phyloP scores from a whole-genome alignment of 2,888 invertebrate species.

The Agonopterix alstromeriana region DNA sequence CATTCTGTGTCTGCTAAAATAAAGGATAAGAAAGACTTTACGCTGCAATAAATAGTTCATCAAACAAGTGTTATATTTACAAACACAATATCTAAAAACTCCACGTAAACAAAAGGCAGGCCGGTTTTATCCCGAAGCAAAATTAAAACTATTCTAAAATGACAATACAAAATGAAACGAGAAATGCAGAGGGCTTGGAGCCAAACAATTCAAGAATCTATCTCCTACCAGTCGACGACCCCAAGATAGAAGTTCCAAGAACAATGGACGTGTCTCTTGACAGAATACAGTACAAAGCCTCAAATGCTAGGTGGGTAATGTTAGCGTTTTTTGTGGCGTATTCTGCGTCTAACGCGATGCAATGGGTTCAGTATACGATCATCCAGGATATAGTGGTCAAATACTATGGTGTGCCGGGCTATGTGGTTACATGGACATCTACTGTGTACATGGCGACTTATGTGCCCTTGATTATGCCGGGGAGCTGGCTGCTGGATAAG shows the following conservation, averaged over 20 bases:
- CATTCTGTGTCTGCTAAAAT: too few species aligned
- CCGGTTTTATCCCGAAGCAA: too few species aligned
- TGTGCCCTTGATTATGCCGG: conserved; percentile 97
- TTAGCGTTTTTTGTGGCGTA: conserved; percentile 89
- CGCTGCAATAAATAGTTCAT: too few species aligned
- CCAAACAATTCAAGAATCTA: not conserved
- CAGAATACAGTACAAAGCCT: conserved; percentile 70
- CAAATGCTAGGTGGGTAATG: conserved; percentile 86
- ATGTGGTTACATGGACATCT: conserved; percentile 94
- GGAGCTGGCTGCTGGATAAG: conserved; percentile 95
- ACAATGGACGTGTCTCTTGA: not conserved
- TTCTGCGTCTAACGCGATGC: conserved; percentile 94
- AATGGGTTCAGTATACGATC: conserved; percentile 97
- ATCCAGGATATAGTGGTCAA: conserved; percentile 87
- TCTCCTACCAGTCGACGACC: not conserved
- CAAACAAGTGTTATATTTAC: too few species aligned
- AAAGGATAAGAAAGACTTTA: too few species aligned
- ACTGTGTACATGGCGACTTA: conserved; percentile 98
- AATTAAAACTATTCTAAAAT: not conserved
- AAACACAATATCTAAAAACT: too few species aligned
- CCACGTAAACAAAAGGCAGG: too few species aligned
- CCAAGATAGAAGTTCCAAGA: too few species aligned
- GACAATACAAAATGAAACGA: not conserved
- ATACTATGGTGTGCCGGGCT: conserved; percentile 83
- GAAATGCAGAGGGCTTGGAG: too few species aligned